Percentiles rank a stretch among this genome's conserved stretches.
Conservation (phyloP, 2,797 vertebrate species). For the Bradypodion ventrale region DNA sequence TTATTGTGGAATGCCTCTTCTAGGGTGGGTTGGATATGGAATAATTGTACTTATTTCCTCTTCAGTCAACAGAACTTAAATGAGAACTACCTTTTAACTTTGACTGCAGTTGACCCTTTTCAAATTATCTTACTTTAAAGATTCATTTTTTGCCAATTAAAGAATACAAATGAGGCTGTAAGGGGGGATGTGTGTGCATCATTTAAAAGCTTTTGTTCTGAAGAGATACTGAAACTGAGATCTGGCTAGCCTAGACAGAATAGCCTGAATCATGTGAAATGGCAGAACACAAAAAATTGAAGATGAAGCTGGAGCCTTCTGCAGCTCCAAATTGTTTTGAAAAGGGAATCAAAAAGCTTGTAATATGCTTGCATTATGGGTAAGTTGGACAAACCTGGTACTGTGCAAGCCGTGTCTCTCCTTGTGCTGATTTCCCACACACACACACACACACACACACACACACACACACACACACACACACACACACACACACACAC, state of each 20-base stretch:
- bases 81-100: background rate
- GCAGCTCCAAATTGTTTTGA: constrained; percentile 29
- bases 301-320: background rate
- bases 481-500: too few species aligned
- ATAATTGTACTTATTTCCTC: background rate
- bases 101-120: constrained; percentile 45
- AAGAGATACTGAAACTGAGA: constrained; percentile 28
- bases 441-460: too few species aligned
- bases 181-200: background rate
- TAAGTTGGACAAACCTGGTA: constrained; percentile 22
- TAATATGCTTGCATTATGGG: constrained; percentile 46
- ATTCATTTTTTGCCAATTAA: constrained; percentile 53
- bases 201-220: constrained; percentile 44
- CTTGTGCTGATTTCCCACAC: too few species aligned
- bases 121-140: constrained; percentile 40
- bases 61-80: background rate
- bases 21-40: background rate
- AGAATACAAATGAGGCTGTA: constrained; percentile 39
- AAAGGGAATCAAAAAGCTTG: constrained; percentile 43
- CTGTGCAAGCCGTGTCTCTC: constrained; percentile 31
- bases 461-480: too few species aligned
- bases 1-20: background rate
- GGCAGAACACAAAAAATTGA: background rate
- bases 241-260: background rate
- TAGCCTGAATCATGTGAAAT: background rate